These are phyloP conservation scores for Molanna angustata DNA, from an alignment of 2,888 invertebrate genomes.

Conservation along the genomic window DNA sequence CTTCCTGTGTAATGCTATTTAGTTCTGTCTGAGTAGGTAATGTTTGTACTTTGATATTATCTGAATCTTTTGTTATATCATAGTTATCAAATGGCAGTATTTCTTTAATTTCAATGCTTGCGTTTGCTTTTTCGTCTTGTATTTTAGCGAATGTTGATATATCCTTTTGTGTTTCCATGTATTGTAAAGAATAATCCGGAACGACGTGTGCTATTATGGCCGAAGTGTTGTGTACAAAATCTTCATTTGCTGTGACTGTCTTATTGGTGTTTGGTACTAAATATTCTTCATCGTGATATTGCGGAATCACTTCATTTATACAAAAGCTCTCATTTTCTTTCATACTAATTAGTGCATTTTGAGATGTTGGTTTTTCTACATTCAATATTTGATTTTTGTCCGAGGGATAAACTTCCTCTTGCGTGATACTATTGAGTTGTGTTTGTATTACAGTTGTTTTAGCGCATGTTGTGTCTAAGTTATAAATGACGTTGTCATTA, in stretches of 20 bases:
- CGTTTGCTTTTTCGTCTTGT: conserved; percentile 23
- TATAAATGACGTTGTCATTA: conserved; percentile 5
- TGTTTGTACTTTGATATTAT: not conserved
- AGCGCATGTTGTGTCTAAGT: not conserved
- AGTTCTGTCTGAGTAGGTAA: not conserved
- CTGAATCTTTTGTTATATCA: not conserved
- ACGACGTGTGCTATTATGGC: conserved; percentile 34
- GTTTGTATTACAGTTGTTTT: conserved; percentile 12
- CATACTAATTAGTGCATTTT: not conserved
- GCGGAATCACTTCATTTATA: conserved; percentile 1
- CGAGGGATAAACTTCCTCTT: not conserved
- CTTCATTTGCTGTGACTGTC: not conserved
- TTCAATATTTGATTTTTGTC: not conserved
- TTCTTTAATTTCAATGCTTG: conserved; percentile 14
- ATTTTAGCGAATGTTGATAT: conserved; percentile 8
- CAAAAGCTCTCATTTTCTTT: not conserved
- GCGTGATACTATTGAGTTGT: conserved; percentile 2
- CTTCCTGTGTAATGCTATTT: not conserved
- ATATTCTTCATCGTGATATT: not conserved
- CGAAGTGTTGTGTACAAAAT: conserved; percentile 28
- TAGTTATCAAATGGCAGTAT: not conserved
- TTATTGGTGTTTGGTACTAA: not conserved
- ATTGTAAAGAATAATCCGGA: conserved; percentile 11
- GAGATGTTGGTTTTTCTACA: not conserved
- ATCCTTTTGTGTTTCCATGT: conserved; percentile 2